These are phyloP conservation scores for Acleris sparsana DNA, from an alignment of 2,888 invertebrate species.

Conservation along the genomic window DNA sequence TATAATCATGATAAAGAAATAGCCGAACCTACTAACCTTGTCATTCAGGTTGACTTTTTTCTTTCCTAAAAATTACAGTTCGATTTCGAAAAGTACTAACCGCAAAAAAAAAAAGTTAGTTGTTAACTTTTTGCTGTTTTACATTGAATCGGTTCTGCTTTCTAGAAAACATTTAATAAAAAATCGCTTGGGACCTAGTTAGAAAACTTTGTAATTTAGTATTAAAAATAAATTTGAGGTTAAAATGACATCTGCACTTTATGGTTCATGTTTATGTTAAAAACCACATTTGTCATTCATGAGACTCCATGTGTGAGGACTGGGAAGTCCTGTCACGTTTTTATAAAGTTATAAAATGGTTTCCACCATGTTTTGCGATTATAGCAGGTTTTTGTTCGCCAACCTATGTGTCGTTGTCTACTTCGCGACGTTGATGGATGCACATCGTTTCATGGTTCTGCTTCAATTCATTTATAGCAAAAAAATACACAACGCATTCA, in stretches of 20 bases:
- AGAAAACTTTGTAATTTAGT: no score
- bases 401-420: constrained; percentile 18
- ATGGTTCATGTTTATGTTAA: not conserved
- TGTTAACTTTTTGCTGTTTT: no score
- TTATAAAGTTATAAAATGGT: not conserved
- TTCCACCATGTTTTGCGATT: constrained; percentile 1
- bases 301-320: constrained; percentile 3
- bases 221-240: no score
- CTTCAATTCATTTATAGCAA: constrained; percentile 34
- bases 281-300: not conserved
- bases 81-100: no score
- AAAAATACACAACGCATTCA: constrained; percentile 21
- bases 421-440: constrained; percentile 39
- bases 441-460: constrained; percentile 21
- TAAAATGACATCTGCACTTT: not conserved
- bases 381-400: constrained; percentile 19
- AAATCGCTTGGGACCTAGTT: no score
- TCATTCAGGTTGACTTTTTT: no score
- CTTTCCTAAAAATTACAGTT: no score
- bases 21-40: no score
- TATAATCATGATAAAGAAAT: no score
- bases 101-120: no score
- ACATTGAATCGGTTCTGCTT: no score
- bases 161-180: no score
- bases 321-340: not conserved